Evolutionary conservation across 1,140 invertebrate genomes (phyloP), one percentile per base, ranked within the genome.

Genomic region (Lucilia sericata): DNA sequence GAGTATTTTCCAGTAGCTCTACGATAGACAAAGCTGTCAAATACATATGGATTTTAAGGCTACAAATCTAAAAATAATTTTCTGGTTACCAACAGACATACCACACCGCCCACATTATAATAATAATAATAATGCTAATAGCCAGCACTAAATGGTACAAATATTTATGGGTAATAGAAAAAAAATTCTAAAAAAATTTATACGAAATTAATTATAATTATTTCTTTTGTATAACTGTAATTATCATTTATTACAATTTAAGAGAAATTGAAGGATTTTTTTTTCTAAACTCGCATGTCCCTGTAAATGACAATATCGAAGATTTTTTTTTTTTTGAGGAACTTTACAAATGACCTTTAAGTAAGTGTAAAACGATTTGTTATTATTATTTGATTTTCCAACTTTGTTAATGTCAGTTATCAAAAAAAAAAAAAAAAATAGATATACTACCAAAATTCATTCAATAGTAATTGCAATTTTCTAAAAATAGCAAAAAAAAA

Each of bases 381-480:
- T 70, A 21, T 70, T 70, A 70, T 70, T 70, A 70, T 70, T 70
- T 70, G 65, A 70, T 70, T 70, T 70, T n/a, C n/a, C 21, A 70
- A 21, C 65, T 70, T 70, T 21, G 65, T 21, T 25, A 70, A 70
- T 70, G 65, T 21, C 65, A 70, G n/a, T 70, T 55, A 60, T 7
- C 55, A 60, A 7, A 14, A 60, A 60, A 14, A 60, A 3, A 60
- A 10, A 60, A 17, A 14, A n/a, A n/a, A n/a, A n/a, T n/a, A n/a
- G n/a, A n/a, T n/a, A n/a, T 60, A 2, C 25, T 30, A 30, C 1
- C 14, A 65, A 70, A 70, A 70, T 21, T 70, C 65, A 9, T 70
- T 0, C 65, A 70, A 21, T 70, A 70, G 65, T 70, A 70, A 70
- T 70, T 25, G 65, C 65, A 12, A 70, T 21, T 21, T 70, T 21